phyloP scores from a whole-genome alignment of 1,140 invertebrate species.

The Harpegnathos saltator region DNA sequence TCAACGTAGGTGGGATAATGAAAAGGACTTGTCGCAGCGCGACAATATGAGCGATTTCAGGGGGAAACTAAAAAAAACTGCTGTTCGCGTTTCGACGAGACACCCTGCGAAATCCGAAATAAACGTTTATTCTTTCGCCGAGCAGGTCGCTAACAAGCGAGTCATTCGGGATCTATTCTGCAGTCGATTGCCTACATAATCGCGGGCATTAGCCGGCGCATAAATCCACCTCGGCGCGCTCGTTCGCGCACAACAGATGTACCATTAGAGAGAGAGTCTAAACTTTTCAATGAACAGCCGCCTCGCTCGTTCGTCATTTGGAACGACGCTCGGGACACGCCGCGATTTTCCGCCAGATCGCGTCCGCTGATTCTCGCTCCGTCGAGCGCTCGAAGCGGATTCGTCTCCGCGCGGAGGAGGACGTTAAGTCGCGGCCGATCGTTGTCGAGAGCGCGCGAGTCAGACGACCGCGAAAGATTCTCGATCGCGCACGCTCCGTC shows the following conservation, averaged over 20 bases:
- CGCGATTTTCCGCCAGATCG: not conserved
- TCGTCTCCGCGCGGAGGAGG: not conserved
- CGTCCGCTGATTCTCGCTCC: not conserved
- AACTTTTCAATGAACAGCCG: constrained; percentile 12
- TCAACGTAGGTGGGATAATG: not conserved
- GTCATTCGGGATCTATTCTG: not conserved
- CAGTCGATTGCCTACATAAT: not conserved
- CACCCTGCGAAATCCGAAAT: not conserved
- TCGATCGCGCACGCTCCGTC: constrained; percentile 36
- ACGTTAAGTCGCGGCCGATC: constrained; percentile 10
- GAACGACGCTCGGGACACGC: not conserved
- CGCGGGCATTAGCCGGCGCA: not conserved
- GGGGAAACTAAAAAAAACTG: too few species aligned
- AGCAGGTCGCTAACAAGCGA: not conserved
- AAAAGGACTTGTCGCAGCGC: not conserved
- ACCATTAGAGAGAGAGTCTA: not conserved
- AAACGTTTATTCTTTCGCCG: constrained; percentile 25
- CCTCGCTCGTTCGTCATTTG: not conserved
- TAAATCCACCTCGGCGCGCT: constrained; percentile 7
- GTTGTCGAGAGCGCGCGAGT: too few species aligned
- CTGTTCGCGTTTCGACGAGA: constrained; percentile 5
- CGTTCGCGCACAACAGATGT: not conserved
- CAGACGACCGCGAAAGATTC: too few species aligned
- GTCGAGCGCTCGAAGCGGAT: not conserved
- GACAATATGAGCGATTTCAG: not conserved